Conservation (phyloP, 2,113 vertebrate genomes). For the Siniperca chuatsi region DNA sequence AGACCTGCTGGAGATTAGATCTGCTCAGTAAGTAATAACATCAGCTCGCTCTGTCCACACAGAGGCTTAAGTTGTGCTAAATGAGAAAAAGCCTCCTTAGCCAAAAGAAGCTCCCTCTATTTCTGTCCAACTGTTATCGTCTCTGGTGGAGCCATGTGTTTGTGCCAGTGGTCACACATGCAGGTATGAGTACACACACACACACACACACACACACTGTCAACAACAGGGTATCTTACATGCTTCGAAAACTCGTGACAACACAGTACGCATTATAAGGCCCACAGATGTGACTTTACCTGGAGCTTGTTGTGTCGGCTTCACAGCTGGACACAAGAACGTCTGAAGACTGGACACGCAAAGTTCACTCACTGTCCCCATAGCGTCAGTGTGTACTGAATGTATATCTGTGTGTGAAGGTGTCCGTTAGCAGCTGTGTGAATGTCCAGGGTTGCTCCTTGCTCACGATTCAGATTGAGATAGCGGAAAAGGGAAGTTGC, state of each 20-base stretch:
- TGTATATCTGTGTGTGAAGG: background rate
- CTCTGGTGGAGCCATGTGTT: slow-evolving; percentile 10
- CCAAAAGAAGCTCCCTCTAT: slow-evolving; percentile 53
- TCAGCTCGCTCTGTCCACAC: slow-evolving; percentile 44
- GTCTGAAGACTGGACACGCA: slow-evolving; percentile 92
- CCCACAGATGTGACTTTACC: slow-evolving; percentile 75
- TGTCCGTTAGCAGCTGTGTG: background rate
- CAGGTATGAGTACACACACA: background rate
- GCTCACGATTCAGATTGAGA: background rate
- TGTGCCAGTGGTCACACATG: background rate
- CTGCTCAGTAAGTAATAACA: slow-evolving; percentile 59
- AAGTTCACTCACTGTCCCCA: slow-evolving; percentile 90
- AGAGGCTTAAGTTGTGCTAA: slow-evolving; percentile 47
- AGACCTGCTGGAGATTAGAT: slow-evolving; percentile 51
- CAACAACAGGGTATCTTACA: slow-evolving; percentile 25
- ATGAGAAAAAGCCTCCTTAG: slow-evolving; percentile 36
- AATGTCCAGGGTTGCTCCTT: background rate
- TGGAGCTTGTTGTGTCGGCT: slow-evolving; percentile 67
- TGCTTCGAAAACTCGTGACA: background rate
- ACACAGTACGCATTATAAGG: background rate
- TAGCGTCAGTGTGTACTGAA: slow-evolving; percentile 52
- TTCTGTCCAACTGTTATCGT: slow-evolving; percentile 39
- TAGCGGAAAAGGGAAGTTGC: slow-evolving; percentile 18
- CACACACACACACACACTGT: background rate
- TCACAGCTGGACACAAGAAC: slow-evolving; percentile 86